phyloP scores from a whole-genome alignment of 2,888 invertebrate genomes.

The Cryptocephalus moraei region DNA sequence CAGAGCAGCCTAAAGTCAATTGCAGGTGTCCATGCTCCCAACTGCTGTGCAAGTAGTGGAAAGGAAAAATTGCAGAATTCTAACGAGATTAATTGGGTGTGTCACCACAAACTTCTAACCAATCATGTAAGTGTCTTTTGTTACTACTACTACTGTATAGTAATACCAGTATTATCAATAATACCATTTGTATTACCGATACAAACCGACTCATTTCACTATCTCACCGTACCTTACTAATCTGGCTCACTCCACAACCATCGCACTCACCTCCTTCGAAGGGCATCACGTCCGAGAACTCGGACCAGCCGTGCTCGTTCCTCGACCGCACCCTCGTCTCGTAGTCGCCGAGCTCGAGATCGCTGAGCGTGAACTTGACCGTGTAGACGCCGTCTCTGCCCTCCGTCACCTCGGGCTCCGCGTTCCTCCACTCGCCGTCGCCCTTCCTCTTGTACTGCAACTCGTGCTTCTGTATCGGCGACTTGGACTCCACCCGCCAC shows the following conservation, averaged over 20 bases:
- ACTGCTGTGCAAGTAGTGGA: too few relatives aligned
- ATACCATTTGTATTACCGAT: too few relatives aligned
- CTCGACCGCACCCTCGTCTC: constrained; percentile 36
- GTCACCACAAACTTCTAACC: too few relatives aligned
- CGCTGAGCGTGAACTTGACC: constrained; percentile 33
- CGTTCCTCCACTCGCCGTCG: constrained; percentile 30
- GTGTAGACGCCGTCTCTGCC: constrained; percentile 30
- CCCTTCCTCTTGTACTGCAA: constrained; percentile 38
- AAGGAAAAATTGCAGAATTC: too few relatives aligned
- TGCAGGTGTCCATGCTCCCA: too few relatives aligned
- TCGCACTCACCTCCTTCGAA: constrained; percentile 34
- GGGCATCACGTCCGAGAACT: constrained; percentile 30
- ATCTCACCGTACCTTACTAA: too few relatives aligned
- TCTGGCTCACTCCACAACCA: not conserved
- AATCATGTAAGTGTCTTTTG: too few relatives aligned
- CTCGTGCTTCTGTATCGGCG: constrained; percentile 36
- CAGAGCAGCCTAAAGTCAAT: too few relatives aligned
- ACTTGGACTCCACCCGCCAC: constrained; percentile 41
- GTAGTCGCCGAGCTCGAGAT: constrained; percentile 36
- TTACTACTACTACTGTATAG: too few relatives aligned
- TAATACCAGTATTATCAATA: too few relatives aligned
- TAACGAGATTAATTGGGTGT: too few relatives aligned
- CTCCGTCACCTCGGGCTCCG: constrained; percentile 25
- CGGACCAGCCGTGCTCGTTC: constrained; percentile 41
- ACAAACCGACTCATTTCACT: too few relatives aligned